Percentiles rank a stretch among this genome's conserved stretches.
Evolutionary conservation across 2,797 vertebrate species (phyloP).

Genomic region (Lemur catta): DNA sequence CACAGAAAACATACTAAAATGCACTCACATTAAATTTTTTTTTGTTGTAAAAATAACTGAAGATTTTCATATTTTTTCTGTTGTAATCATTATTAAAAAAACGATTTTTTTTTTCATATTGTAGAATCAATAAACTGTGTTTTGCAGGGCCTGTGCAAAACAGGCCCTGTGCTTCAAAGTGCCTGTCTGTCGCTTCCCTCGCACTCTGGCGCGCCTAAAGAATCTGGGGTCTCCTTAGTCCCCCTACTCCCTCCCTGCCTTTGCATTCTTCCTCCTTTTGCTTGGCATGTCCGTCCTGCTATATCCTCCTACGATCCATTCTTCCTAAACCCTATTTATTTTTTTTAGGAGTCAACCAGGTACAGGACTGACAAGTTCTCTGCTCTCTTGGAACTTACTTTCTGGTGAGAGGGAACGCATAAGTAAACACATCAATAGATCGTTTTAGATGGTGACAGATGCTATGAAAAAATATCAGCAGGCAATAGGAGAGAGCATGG

Average conservation of each 20-base stretch:
- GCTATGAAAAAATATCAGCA: neutral
- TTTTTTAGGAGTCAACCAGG: neutral
- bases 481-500: neutral
- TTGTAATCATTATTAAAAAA: neutral
- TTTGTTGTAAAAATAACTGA: neutral
- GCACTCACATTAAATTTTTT: neutral
- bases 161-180: neutral
- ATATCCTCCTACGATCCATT: neutral
- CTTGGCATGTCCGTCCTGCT: neutral
- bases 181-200: too few species aligned
- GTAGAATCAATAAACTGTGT: neutral
- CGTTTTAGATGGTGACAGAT: neutral
- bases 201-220: neutral
- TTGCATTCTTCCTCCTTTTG: neutral
- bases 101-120: neutral
- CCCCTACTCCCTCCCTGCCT: too few species aligned
- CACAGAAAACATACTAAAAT: neutral
- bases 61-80: neutral
- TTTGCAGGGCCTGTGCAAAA: neutral
- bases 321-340: neutral
- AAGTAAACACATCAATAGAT: neutral
- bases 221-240: neutral
- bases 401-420: neutral
- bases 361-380: neutral
- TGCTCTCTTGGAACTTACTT: neutral